Evolutionary conservation across 53 echinoderm and acorn worm species (phyloP).

Genomic region (Stichopus horrens): DNA sequence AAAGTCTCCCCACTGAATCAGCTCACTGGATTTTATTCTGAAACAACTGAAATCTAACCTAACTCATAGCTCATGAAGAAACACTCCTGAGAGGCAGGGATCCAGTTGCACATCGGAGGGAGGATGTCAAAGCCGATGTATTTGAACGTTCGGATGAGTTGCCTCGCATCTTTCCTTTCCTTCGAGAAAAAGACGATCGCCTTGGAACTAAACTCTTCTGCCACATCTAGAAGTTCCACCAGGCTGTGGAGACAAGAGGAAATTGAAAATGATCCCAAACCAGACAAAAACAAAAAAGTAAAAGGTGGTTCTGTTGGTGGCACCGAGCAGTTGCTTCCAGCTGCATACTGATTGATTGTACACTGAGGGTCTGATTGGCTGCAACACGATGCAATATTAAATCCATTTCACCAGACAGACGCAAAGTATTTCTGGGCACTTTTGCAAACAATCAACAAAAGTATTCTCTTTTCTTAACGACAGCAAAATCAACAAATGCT

Average conservation of each 20-base stretch:
- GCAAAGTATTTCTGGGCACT: too few species aligned
- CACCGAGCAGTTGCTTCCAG: too few species aligned
- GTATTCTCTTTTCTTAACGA: too few species aligned
- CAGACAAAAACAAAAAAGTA: too few species aligned
- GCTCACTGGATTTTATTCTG: not conserved
- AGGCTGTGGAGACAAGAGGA: slow-evolving; percentile 58
- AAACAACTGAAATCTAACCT: not conserved
- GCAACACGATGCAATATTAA: too few species aligned
- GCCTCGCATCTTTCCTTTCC: slow-evolving; percentile 59
- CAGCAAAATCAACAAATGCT: too few species aligned
- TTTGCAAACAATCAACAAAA: too few species aligned
- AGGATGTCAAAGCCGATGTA: slow-evolving; percentile 81
- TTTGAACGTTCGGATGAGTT: slow-evolving; percentile 83
- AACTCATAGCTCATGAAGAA: slow-evolving; percentile 73
- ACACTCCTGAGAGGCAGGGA: slow-evolving; percentile 59
- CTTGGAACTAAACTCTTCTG: slow-evolving; percentile 77
- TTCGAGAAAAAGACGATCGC: slow-evolving; percentile 75
- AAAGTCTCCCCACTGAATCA: too few species aligned
- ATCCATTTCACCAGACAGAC: too few species aligned
- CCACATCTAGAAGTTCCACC: slow-evolving; percentile 84
- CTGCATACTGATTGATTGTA: too few species aligned
- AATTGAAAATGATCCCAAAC: not conserved
- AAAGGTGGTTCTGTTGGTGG: too few species aligned
- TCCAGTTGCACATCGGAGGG: slow-evolving; percentile 67
- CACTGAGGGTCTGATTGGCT: too few species aligned